Percentiles rank a stretch among this genome's conserved stretches.
These are phyloP conservation scores for Stichodactyla helianthus DNA, from an alignment of 64 coral and sea anemone species.

Conservation along the genomic window DNA sequence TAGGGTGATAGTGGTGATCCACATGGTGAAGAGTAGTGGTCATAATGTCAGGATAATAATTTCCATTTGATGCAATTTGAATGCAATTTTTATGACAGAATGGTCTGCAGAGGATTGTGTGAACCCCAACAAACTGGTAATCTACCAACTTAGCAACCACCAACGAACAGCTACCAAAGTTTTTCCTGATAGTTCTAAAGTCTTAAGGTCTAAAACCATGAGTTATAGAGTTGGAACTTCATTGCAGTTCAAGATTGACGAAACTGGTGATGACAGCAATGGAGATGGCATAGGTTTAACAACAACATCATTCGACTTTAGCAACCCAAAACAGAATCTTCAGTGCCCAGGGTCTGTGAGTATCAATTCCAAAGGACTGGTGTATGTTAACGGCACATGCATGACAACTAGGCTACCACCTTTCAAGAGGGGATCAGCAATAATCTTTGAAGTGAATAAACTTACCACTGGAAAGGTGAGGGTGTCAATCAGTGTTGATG, in stretches of 20 bases:
- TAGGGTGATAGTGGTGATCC: too few species aligned
- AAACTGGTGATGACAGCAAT: conserved; percentile 84
- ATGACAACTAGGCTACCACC: conserved; percentile 92
- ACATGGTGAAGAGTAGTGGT: too few species aligned
- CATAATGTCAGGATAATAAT: too few species aligned
- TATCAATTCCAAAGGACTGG: conserved; percentile 90
- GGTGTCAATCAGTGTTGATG: conserved; percentile 91
- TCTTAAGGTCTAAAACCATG: conserved; percentile 86
- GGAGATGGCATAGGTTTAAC: conserved; percentile 94
- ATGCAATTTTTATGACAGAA: conserved; percentile 37
- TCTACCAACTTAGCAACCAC: conserved; percentile 95
- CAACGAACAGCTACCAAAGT: conserved; percentile 92
- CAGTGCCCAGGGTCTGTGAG: conserved; percentile 81
- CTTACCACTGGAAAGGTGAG: conserved; percentile 63
- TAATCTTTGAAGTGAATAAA: conserved; percentile 78
- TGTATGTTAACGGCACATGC: conserved; percentile 79
- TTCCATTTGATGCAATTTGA: too few species aligned
- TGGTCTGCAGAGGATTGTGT: conserved; percentile 94
- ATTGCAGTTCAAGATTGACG: conserved; percentile 80
- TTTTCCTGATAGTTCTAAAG: conserved; percentile 94
- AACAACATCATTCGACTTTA: conserved; percentile 77
- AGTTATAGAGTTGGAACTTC: conserved; percentile 85
- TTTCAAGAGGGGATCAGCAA: conserved; percentile 76
- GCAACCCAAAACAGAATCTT: conserved; percentile 77
- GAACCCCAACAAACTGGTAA: conserved; percentile 76